These are phyloP conservation scores for Periophthalmus modestus DNA, from an alignment of 2,113 vertebrate genomes.

Conservation along the genomic window DNA sequence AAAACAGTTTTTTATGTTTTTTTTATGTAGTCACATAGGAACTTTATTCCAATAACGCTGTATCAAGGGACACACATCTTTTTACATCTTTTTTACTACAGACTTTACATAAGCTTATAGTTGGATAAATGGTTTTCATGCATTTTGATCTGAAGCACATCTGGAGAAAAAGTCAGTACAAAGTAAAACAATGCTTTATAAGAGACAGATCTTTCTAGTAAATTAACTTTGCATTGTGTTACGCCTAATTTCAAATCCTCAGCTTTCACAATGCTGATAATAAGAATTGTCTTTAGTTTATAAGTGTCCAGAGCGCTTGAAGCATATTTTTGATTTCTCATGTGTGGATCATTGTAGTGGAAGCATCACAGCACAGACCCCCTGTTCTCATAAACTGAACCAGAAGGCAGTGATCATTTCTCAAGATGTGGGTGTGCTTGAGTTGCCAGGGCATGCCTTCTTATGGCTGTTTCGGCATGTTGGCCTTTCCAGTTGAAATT, in stretches of 20 bases:
- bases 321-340: conserved; percentile 46
- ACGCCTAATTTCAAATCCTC: conserved; percentile 15
- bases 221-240: conserved; percentile 16
- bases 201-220: conserved; percentile 9
- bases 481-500: conserved; percentile 46
- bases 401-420: conserved; percentile 78
- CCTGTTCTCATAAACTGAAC: conserved; percentile 72
- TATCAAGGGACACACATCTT: conserved; percentile 51
- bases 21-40: conserved; percentile 38
- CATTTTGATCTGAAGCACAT: conserved; percentile 54
- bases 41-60: conserved; percentile 39
- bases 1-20: conserved; percentile 27
- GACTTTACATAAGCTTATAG: conserved; percentile 47
- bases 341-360: conserved; percentile 43
- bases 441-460: conserved; percentile 72
- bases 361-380: conserved; percentile 59
- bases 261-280: conserved; percentile 7
- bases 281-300: conserved; percentile 13
- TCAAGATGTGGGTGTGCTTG: conserved; percentile 71
- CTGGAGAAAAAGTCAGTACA: conserved; percentile 27
- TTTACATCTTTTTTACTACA: conserved; percentile 32
- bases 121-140: conserved; percentile 50
- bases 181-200: conserved; percentile 30
- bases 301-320: conserved; percentile 27
- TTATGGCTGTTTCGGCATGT: conserved; percentile 69